These are phyloP conservation scores for Bos javanicus DNA, from an alignment of 2,113 vertebrate species.

Conservation along the genomic window DNA sequence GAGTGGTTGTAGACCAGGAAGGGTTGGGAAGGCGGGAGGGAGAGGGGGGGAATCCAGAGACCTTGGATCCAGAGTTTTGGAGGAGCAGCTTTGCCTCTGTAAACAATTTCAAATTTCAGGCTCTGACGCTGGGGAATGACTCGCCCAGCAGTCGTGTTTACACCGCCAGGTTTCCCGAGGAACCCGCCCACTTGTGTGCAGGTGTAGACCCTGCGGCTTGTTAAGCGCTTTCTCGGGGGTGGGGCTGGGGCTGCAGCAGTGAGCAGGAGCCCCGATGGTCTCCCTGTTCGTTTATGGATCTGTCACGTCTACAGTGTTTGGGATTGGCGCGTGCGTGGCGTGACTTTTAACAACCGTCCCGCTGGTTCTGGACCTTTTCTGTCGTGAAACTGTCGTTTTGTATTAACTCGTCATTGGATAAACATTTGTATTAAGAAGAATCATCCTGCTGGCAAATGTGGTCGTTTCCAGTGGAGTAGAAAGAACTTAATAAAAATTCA, in stretches of 20 bases:
- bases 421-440: constrained; percentile 58
- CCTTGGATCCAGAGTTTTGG: not conserved
- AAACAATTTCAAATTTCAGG: not conserved
- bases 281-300: constrained; percentile 61
- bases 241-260: not conserved
- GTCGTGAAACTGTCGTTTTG: constrained; percentile 70
- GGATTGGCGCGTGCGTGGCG: not conserved
- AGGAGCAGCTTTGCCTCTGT: not conserved
- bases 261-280: not conserved
- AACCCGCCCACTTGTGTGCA: not conserved
- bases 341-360: constrained; percentile 48
- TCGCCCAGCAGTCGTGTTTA: not conserved
- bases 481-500: constrained; percentile 63
- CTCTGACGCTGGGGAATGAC: not conserved
- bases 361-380: constrained; percentile 53
- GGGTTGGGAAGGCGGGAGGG: not conserved
- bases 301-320: not conserved
- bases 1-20: not conserved
- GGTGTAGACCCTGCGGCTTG: not conserved
- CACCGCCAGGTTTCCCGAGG: not conserved
- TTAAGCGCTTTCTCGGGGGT: not conserved
- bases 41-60: not conserved
- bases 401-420: constrained; percentile 74
- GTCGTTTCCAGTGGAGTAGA: constrained; percentile 68
- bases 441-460: constrained; percentile 23